Percentiles rank a stretch among this genome's conserved stretches.
phyloP scores from a whole-genome alignment of 2,113 vertebrate genomes.

The Bolborhynchus lineola region DNA sequence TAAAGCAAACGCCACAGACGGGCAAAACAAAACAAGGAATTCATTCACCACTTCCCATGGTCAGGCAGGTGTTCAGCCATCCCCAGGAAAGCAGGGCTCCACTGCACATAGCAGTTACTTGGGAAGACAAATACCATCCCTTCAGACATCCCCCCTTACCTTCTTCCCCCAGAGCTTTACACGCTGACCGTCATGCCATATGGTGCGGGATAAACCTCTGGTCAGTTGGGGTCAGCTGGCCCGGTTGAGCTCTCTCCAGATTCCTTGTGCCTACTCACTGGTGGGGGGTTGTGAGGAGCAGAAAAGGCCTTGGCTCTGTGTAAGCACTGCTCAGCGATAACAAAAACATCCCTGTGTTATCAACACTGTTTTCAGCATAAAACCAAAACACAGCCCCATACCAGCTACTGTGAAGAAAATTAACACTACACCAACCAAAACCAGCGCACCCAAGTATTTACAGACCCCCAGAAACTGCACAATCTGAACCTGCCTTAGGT shows the following conservation, averaged over 20 bases:
- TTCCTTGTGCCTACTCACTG: neutral
- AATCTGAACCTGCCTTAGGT: neutral
- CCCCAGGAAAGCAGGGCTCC: neutral
- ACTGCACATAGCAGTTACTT: neutral
- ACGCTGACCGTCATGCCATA: fast-evolving
- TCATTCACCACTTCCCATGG: neutral
- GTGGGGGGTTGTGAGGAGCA: neutral
- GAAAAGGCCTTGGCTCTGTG: neutral
- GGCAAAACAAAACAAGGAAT: neutral
- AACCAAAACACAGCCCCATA: neutral
- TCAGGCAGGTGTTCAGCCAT: neutral
- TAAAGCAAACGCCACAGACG: neutral
- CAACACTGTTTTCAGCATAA: neutral
- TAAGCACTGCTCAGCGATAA: neutral
- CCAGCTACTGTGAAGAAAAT: neutral
- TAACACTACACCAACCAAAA: neutral
- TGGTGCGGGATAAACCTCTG: neutral
- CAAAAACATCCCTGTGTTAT: neutral
- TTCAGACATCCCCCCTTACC: neutral
- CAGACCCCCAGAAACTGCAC: neutral
- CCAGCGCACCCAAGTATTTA: neutral
- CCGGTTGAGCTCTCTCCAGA: neutral
- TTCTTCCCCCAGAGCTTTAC: neutral
- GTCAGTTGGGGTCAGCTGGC: neutral
- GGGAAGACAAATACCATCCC: neutral